Percentiles rank a stretch among this genome's conserved stretches.
Conservation (phyloP, 2,797 vertebrate species). For the Peromyscus attwateri region DNA sequence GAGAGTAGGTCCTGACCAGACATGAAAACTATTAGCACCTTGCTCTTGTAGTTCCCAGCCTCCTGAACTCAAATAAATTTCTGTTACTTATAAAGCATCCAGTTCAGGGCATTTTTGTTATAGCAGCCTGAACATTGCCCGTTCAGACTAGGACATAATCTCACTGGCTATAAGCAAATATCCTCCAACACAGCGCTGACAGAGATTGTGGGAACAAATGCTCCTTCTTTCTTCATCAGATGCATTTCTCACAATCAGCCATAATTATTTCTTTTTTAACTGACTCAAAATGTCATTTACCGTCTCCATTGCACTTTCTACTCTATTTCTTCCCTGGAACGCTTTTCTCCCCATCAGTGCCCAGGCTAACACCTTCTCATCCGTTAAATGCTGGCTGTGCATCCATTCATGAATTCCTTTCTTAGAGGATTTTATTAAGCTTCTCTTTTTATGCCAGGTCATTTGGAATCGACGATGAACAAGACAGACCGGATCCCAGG, state of each 20-base stretch:
- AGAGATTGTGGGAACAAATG: not conserved
- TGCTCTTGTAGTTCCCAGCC: not conserved
- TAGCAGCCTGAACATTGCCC: not conserved
- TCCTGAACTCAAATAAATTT: not conserved
- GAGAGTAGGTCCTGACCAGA: not conserved
- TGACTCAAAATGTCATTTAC: not conserved
- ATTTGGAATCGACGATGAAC: not conserved
- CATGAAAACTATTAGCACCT: not conserved
- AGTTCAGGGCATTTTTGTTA: not conserved
- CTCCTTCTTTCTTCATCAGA: not conserved
- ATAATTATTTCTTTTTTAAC: not conserved
- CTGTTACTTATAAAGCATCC: not conserved
- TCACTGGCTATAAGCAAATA: not conserved
- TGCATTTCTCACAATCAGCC: not conserved
- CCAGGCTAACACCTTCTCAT: not conserved
- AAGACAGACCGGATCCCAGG: not conserved
- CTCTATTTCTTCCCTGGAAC: not conserved
- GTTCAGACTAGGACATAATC: not conserved
- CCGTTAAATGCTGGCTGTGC: not conserved
- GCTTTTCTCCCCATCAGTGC: not conserved
- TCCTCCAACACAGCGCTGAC: too few relatives aligned
- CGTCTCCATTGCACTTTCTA: not conserved
- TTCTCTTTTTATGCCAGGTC: not conserved
- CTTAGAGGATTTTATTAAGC: not conserved
- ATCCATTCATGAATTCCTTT: not conserved